phyloP scores from a whole-genome alignment of 1,140 invertebrate genomes.

The Dreissena rostriformis region DNA sequence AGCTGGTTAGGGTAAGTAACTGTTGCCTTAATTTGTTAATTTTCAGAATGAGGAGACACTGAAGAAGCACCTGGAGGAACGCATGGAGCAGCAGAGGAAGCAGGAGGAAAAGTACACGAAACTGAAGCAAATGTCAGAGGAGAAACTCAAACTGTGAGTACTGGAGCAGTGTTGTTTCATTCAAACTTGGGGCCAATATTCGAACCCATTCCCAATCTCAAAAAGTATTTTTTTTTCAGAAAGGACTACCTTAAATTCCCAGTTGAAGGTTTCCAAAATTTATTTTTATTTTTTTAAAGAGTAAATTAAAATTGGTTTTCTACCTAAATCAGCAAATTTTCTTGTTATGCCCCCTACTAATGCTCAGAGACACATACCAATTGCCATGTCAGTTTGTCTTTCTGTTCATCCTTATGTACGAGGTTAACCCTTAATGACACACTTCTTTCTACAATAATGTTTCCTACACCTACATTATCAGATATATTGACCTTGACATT shows the following conservation, averaged over 20 bases:
- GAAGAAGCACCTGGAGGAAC: constrained; percentile 6
- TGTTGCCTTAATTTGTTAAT: neutral
- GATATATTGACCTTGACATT: no score
- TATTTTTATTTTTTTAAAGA: no score
- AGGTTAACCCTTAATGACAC: no score
- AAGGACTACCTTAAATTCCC: neutral
- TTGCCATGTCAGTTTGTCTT: no score
- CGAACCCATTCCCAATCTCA: neutral
- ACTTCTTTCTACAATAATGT: no score
- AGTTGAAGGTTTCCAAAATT: neutral
- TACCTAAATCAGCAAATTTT: no score
- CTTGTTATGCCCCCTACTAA: no score
- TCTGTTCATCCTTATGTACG: no score
- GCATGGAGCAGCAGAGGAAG: constrained; percentile 7
- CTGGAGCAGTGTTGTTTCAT: neutral
- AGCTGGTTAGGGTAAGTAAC: no score
- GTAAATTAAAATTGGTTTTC: no score
- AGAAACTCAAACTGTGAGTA: constrained; percentile 21
- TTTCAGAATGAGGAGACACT: constrained; percentile 32
- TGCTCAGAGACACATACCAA: no score
- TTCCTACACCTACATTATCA: no score
- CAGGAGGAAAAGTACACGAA: constrained; percentile 16
- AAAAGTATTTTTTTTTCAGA: neutral
- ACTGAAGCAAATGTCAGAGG: constrained; percentile 12
- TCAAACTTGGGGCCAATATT: neutral